Percentiles rank a stretch among this genome's conserved stretches.
Evolutionary conservation across 2,113 vertebrate species (phyloP).

Genomic region (Elephantulus edwardii): DNA sequence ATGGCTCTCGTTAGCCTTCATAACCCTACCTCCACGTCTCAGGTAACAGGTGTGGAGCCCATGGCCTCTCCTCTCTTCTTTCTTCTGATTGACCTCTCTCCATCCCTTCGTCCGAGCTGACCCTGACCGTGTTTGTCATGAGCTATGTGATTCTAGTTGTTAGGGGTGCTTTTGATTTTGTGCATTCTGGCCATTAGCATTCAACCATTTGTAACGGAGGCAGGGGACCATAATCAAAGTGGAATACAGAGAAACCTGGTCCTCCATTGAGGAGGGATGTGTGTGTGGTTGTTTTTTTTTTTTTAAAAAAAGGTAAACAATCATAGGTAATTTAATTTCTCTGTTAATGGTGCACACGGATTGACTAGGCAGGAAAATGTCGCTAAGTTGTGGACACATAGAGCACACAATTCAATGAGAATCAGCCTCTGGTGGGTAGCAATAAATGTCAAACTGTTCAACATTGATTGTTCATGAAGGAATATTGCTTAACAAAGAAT

Average conservation of each 20-base stretch:
- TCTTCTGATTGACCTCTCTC: fast-evolving
- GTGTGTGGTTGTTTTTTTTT: not conserved
- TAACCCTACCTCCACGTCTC: not conserved
- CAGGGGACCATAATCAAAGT: too few species aligned
- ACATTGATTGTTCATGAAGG: conserved; percentile 42
- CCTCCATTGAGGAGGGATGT: not conserved
- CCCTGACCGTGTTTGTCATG: fast-evolving
- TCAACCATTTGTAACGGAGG: not conserved
- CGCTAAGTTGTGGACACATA: not conserved
- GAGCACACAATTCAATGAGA: conserved; percentile 17
- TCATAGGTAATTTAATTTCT: conserved; percentile 38
- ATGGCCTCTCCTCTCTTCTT: too few species aligned
- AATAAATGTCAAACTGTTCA: conserved; percentile 41
- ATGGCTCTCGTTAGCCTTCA: fast-evolving
- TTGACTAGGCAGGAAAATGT: not conserved
- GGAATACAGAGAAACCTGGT: not conserved
- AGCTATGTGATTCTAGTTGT: fast-evolving
- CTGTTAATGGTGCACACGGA: not conserved
- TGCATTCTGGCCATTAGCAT: not conserved
- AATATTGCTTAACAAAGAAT: conserved; percentile 52
- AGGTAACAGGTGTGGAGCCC: not conserved
- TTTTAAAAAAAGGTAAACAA: not conserved
- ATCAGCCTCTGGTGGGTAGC: conserved; percentile 21
- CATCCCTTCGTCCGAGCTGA: not conserved
- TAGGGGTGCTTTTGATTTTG: fast-evolving